Evolutionary conservation across 92 coral and sea anemone species (phyloP).

Genomic region (Actinernus sp.): DNA sequence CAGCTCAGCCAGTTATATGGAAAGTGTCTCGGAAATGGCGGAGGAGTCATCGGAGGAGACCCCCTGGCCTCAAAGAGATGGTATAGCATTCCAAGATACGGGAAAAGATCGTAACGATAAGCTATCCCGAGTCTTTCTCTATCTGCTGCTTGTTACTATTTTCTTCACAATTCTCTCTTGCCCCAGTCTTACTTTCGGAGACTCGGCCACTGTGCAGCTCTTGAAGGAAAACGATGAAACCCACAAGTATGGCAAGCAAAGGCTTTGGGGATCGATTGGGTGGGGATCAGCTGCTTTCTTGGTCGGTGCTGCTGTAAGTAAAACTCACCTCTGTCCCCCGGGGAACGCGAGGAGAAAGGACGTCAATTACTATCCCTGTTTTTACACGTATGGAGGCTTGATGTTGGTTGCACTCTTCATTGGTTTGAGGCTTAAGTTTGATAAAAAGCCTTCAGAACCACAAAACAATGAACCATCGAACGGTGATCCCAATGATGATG

Average conservation of each 20-base stretch:
- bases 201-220: conserved; percentile 95
- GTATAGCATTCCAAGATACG: conserved; percentile 51
- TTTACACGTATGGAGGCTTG: conserved; percentile 76
- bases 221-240: conserved; percentile 82
- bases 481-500: not conserved
- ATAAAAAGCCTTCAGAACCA: conserved; percentile 22
- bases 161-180: conserved; percentile 85
- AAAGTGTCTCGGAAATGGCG: conserved; percentile 66
- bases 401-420: conserved; percentile 74
- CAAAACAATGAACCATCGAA: conserved; percentile 13
- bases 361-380: conserved; percentile 94
- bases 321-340: conserved; percentile 90
- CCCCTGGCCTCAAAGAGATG: conserved; percentile 84
- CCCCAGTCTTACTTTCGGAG: conserved; percentile 94
- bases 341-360: conserved; percentile 88
- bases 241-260: conserved; percentile 92
- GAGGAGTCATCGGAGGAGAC: conserved; percentile 76
- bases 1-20: conserved; percentile 34
- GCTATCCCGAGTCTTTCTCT: conserved; percentile 59
- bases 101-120: conserved; percentile 21
- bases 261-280: conserved; percentile 97
- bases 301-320: conserved; percentile 93
- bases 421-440: conserved; percentile 82
- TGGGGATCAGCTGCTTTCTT: conserved; percentile 92
- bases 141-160: conserved; percentile 83